Evolutionary conservation across 2,797 vertebrate species (phyloP), one percentile per base, ranked within the genome.

Genomic region (Gila robusta): DNA sequence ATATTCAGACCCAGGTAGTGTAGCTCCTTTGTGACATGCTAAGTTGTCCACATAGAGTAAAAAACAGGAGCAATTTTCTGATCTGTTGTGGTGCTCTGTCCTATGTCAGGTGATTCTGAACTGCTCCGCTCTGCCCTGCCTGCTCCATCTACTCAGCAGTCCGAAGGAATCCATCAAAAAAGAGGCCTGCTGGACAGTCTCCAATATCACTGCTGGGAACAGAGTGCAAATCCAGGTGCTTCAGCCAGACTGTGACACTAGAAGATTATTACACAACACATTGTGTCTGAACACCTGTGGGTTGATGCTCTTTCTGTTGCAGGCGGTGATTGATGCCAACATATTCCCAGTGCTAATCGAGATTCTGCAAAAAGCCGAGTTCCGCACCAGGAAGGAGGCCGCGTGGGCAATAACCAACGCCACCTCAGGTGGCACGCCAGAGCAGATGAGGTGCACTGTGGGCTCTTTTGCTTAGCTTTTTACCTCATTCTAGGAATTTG

Each of bases 131-230:
- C 94, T 98, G 88, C 97, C 97, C 2, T 98, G 97, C 93, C 95
- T 98, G 80, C 95, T 98, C 71, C 97, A 98, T 91, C 95, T 98
- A 89, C 93, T 98, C 89, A 97, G 96, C 93, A 98, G 97, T 91
- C 96, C 96, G 84, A 98, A 98, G 89, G 97, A 98, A 88, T 98
- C 97, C 83, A 97, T 98, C 91, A 94, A 96, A 88, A 98, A 98
- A 92, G 97, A 98, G 94, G 96, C 97, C 0, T 98, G 97, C 90
- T 98, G 97, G 97, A 98, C 97, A 0, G 94, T 98, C 91, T 98
- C 97, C 85, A 98, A 98, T 90, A 97, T 98, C 90, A 98, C 97
- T 89, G 97, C 97, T 82, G 97, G 97, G 89, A 98, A 97, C 92
- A 92, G 97, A 94, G 96, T 95, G 83, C 97, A 98, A 91, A 98